Conservation (phyloP, 2,888 invertebrate species). For the Cryptocephalus moraei region DNA sequence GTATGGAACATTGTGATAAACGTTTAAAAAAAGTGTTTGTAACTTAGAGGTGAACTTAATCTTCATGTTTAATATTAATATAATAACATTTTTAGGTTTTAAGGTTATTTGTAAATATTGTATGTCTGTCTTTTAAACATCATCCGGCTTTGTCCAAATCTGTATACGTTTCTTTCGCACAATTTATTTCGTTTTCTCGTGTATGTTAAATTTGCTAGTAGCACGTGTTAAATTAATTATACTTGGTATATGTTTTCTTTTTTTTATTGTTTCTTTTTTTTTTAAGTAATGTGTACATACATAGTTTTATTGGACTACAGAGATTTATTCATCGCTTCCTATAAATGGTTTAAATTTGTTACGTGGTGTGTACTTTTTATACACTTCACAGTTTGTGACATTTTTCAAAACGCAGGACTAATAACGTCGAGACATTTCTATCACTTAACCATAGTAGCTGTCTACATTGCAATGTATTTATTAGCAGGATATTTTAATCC, state of each 20-base stretch:
- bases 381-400: too few species aligned
- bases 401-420: too few species aligned
- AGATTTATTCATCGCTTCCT: too few species aligned
- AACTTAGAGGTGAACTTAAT: conserved; percentile 25
- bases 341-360: too few species aligned
- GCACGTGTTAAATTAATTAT: neutral
- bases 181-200: neutral
- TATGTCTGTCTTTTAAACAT: too few species aligned
- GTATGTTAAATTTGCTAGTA: neutral
- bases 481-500: too few species aligned
- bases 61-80: conserved; percentile 14
- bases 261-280: neutral
- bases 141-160: neutral
- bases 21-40: conserved; percentile 16
- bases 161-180: conserved; percentile 1
- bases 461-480: too few species aligned
- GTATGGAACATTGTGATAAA: conserved; percentile 27
- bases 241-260: neutral
- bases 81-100: conserved; percentile 11
- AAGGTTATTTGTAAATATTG: conserved; percentile 29
- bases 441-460: too few species aligned
- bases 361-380: too few species aligned
- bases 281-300: too few species aligned
- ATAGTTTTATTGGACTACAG: too few species aligned
- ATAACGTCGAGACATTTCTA: too few species aligned